A percentile compares a stretch with the other conserved stretches of the same genome.
Evolutionary conservation across 64 coral and sea anemone genomes (phyloP).

Genomic region (Cladopsammia gracilis): DNA sequence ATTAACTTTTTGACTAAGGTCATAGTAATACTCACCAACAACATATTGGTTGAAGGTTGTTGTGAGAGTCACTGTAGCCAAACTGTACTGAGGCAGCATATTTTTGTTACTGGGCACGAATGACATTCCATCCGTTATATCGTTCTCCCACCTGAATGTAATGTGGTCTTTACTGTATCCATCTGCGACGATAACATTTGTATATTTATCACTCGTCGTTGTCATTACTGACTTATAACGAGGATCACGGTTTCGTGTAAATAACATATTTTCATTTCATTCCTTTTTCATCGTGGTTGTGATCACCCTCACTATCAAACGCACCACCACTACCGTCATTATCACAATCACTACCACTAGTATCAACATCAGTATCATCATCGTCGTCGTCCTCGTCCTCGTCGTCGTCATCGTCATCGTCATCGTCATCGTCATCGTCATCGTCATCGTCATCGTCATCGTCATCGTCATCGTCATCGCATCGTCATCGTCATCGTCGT

Average conservation of each 20-base stretch:
- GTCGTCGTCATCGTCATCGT: background rate
- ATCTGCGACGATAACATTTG: constrained; percentile 30
- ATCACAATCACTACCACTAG: too few species aligned
- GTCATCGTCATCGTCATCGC: background rate
- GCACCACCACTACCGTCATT: too few species aligned
- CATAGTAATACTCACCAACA: constrained; percentile 60
- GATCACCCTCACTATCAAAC: too few species aligned
- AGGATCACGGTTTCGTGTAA: too few species aligned
- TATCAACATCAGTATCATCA: too few species aligned
- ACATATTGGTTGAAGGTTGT: constrained; percentile 71
- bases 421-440: background rate
- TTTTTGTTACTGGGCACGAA: constrained; percentile 82
- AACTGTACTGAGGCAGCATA: constrained; percentile 94
- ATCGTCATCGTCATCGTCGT: background rate
- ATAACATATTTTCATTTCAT: too few species aligned
- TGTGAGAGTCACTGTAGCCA: constrained; percentile 43
- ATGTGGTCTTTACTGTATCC: constrained; percentile 90
- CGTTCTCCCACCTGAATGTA: constrained; percentile 85
- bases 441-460: background rate
- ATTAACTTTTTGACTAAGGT: too few species aligned
- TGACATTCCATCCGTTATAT: constrained; percentile 71
- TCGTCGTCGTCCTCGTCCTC: background rate
- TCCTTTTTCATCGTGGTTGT: too few species aligned
- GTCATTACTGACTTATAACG: too few species aligned
- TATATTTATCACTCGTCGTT: too few species aligned